Evolutionary conservation across 2,888 invertebrate genomes (phyloP).

Genomic region (Aphidoletes aphidimyza): DNA sequence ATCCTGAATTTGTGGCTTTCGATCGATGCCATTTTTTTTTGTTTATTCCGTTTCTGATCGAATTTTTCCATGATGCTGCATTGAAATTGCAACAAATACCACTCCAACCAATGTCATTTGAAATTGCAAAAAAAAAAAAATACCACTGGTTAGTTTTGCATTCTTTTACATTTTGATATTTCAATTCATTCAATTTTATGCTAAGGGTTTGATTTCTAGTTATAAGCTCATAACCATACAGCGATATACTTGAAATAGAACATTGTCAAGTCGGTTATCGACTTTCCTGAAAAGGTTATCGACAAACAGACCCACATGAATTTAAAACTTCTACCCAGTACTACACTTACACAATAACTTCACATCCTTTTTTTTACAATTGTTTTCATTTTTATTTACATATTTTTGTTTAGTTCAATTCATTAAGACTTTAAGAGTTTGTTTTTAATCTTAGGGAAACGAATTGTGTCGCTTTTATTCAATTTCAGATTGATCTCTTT

Average conservation of each 20-base stretch:
- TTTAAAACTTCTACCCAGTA: not conserved
- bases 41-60: not conserved
- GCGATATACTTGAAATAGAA: no score
- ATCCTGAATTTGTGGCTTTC: not conserved
- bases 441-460: not conserved
- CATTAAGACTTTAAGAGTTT: not conserved
- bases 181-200: no score
- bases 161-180: no score
- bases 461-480: not conserved
- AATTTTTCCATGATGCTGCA: not conserved
- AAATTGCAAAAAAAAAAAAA: not conserved
- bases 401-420: not conserved
- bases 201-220: no score
- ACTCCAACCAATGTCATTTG: not conserved
- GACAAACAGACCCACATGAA: slow-evolving; percentile 23
- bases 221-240: not conserved
- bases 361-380: not conserved
- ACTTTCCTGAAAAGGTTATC: no score
- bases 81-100: not conserved
- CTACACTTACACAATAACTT: not conserved
- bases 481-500: slow-evolving; percentile 19
- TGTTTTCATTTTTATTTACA: not conserved
- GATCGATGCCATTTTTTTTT: not conserved
- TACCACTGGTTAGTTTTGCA: slow-evolving; percentile 16
- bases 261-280: no score